Conservation (phyloP, 1,140 invertebrate species). For the Bradynema listronoti region DNA sequence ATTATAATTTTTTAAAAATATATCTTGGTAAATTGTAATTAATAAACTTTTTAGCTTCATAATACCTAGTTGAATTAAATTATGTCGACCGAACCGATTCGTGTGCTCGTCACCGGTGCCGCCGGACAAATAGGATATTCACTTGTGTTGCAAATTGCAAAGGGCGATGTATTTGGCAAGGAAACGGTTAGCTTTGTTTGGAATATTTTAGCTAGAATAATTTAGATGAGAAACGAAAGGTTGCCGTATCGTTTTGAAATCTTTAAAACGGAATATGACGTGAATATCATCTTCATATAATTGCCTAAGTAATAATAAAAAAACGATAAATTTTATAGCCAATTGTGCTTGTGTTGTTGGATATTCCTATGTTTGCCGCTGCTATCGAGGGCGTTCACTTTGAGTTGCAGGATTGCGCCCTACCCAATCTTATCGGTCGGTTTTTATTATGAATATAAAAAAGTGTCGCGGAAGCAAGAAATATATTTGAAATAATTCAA, state of each 20-base stretch:
- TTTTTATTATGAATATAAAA: too few relatives aligned
- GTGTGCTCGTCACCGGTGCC: constrained; percentile 91
- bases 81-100: constrained; percentile 61
- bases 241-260: too few relatives aligned
- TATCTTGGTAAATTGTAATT: too few relatives aligned
- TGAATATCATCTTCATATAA: too few relatives aligned
- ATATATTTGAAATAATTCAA: too few relatives aligned
- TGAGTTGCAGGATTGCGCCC: constrained; percentile 89
- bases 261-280: too few relatives aligned
- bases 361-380: constrained; percentile 88
- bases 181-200: constrained; percentile 38
- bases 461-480: too few relatives aligned
- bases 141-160: constrained; percentile 69
- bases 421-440: constrained; percentile 73
- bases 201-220: constrained; percentile 23
- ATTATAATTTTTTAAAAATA: too few relatives aligned
- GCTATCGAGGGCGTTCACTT: constrained; percentile 91
- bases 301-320: too few relatives aligned
- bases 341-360: constrained; percentile 80
- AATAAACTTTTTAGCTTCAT: too few relatives aligned
- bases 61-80: too few relatives aligned
- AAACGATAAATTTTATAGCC: constrained; percentile 62
- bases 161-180: constrained; percentile 89
- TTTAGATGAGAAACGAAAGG: too few relatives aligned
- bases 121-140: constrained; percentile 94